Conservation (phyloP, 1,140 invertebrate genomes). For the Euura saliciscinereae region DNA sequence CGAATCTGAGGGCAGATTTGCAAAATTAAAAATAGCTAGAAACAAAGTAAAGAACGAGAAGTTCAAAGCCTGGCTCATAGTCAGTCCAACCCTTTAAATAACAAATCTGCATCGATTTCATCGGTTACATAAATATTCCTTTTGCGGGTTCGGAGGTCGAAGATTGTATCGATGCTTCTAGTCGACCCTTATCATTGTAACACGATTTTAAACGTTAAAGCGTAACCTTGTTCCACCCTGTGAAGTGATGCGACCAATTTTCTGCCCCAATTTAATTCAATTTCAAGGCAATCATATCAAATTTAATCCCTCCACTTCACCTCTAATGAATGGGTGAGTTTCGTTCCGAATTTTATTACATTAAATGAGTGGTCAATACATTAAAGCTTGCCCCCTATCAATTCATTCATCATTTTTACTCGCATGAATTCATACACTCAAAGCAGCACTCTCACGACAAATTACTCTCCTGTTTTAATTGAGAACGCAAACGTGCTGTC, state of each 20-base stretch:
- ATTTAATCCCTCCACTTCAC: slow-evolving; percentile 7
- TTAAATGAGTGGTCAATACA: slow-evolving; percentile 6
- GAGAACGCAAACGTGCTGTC: too few species aligned
- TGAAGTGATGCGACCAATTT: slow-evolving; percentile 10
- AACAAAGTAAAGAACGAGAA: too few species aligned
- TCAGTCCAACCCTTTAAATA: too few species aligned
- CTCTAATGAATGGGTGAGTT: slow-evolving; percentile 5
- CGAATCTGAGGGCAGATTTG: too few species aligned
- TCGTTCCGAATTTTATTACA: slow-evolving; percentile 10
- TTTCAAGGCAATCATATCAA: slow-evolving; percentile 10
- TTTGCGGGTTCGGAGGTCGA: too few species aligned
- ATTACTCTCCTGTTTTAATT: neutral
- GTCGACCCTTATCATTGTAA: neutral
- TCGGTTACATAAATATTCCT: too few species aligned
- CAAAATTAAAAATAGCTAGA: too few species aligned
- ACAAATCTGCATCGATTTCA: too few species aligned
- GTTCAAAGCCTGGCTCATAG: too few species aligned
- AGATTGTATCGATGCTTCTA: neutral
- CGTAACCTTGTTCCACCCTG: neutral
- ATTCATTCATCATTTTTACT: slow-evolving; percentile 1
- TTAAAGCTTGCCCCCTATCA: neutral
- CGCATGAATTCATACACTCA: neutral
- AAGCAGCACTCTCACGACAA: neutral
- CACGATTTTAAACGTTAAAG: slow-evolving; percentile 5
- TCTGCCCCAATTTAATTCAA: slow-evolving; percentile 12